Evolutionary conservation across 2,113 vertebrate genomes (phyloP), one percentile per base, ranked within the genome.

Genomic region (Clupea harengus): DNA sequence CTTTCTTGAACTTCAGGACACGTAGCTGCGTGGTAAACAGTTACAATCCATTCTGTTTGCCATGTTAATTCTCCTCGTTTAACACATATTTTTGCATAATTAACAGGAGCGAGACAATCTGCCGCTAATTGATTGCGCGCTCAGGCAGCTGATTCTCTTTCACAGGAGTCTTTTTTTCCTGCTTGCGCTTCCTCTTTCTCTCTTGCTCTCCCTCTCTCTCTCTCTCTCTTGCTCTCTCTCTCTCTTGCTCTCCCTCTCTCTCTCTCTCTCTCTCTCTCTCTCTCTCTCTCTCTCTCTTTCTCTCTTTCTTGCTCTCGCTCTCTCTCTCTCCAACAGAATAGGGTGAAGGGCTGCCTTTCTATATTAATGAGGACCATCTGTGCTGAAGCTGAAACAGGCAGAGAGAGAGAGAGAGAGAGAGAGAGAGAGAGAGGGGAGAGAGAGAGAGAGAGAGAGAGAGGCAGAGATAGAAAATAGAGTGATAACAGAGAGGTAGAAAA

Each of bases 311-410:
- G n/a, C n/a, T n/a, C n/a, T n/a, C n/a, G n/a, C n/a, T n/a, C 54
- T 86, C 85, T 85, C 81, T 83, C 54, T 81, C 84, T 85, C 82
- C 50, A 84, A 81, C 92, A 90, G 86, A 82, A 87, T 91, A 92
- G 91, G 92, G 92, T 92, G 92, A 94, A 90, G 49, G 89, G 90
- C 86, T 83, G 89, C 92, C 90, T 92, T 93, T 91, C 93, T 92
- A 91, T 95, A 93, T 93, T 95, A 95, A 95, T 94, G 93, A 94
- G 90, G 88, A 87, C 89, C 89, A 83, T 80, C 2, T 88, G 91
- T 45, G 67, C 91, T 90, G 90, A 89, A 67, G 84, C 88, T 60
- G 84, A 88, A 84, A 50, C 82, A 86, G 82, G 47, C 67, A 86
- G 78, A 84, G 52, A 80, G 44, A 28, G 45, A 17, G 82, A 49